phyloP scores from a whole-genome alignment of 2,113 vertebrate species.

The Hymenochirus boettgeri region DNA sequence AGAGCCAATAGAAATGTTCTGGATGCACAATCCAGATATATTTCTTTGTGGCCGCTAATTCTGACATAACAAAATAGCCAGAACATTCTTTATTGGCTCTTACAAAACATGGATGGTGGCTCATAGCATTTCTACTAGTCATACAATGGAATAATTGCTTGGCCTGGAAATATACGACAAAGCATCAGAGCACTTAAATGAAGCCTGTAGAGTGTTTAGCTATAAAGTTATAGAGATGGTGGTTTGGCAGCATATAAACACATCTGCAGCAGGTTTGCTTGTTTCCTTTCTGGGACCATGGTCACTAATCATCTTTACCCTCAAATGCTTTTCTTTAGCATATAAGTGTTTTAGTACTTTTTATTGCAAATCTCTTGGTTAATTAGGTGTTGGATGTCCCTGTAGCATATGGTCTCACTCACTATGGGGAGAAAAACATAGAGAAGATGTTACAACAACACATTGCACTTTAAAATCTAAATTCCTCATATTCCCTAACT shows the following conservation, averaged over 20 bases:
- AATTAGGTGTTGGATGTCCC: background rate
- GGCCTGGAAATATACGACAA: conserved; percentile 24
- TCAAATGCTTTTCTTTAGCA: background rate
- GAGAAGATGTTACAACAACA: too few species aligned
- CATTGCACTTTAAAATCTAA: too few species aligned
- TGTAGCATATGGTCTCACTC: background rate
- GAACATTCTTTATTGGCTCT: conserved; percentile 11
- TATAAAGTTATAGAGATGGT: conserved; percentile 19
- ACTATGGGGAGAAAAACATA: background rate
- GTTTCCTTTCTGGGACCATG: conserved; percentile 9
- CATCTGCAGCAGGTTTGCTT: conserved; percentile 18
- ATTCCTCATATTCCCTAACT: background rate
- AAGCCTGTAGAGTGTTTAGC: conserved; percentile 20
- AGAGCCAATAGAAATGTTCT: too few species aligned
- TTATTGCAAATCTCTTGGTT: background rate
- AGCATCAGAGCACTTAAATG: conserved; percentile 27
- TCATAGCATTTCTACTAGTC: conserved; percentile 29
- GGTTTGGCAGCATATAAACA: conserved; percentile 28
- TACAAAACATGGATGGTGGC: conserved; percentile 15
- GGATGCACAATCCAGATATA: too few species aligned
- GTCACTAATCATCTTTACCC: background rate
- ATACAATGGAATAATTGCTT: conserved; percentile 20
- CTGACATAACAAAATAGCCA: conserved; percentile 6
- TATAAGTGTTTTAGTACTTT: background rate
- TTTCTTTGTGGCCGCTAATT: too few species aligned